These are phyloP conservation scores for Myocastor coypus DNA, from an alignment of 2,113 vertebrate species.

Conservation along the genomic window DNA sequence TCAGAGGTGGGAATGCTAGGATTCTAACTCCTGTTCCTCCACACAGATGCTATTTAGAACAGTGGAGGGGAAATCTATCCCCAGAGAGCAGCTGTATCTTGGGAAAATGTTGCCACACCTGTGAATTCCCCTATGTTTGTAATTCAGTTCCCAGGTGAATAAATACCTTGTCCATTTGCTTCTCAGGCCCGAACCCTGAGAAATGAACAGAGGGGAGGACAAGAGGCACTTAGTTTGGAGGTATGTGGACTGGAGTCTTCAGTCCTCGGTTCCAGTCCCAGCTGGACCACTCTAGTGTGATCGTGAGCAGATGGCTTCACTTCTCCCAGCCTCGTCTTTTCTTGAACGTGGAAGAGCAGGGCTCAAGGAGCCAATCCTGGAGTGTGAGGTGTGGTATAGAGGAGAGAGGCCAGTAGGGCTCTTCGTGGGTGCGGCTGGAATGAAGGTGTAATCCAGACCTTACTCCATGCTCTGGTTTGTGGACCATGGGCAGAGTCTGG, in stretches of 20 bases:
- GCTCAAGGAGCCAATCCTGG: background rate
- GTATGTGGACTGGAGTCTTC: background rate
- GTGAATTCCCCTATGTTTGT: constrained; percentile 32
- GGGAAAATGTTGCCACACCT: constrained; percentile 43
- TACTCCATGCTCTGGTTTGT: background rate
- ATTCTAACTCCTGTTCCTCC: background rate
- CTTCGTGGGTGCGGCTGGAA: background rate
- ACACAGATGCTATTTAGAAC: background rate
- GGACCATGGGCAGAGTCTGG: background rate
- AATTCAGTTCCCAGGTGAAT: constrained; percentile 35
- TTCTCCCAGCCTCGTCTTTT: constrained; percentile 12
- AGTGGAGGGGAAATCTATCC: constrained; percentile 53
- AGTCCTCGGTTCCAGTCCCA: background rate
- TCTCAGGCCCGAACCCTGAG: background rate
- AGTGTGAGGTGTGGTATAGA: background rate
- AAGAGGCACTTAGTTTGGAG: background rate
- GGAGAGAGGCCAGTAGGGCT: background rate
- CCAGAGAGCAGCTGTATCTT: constrained; percentile 47
- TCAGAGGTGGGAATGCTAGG: background rate
- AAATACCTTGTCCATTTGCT: constrained; percentile 8
- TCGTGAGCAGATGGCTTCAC: constrained; percentile 7
- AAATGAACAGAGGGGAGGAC: background rate
- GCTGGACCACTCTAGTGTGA: background rate
- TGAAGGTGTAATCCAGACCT: background rate
- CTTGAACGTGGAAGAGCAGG: constrained; percentile 44